phyloP scores from a whole-genome alignment of 1,140 invertebrate species.

The Pissodes strobi region DNA sequence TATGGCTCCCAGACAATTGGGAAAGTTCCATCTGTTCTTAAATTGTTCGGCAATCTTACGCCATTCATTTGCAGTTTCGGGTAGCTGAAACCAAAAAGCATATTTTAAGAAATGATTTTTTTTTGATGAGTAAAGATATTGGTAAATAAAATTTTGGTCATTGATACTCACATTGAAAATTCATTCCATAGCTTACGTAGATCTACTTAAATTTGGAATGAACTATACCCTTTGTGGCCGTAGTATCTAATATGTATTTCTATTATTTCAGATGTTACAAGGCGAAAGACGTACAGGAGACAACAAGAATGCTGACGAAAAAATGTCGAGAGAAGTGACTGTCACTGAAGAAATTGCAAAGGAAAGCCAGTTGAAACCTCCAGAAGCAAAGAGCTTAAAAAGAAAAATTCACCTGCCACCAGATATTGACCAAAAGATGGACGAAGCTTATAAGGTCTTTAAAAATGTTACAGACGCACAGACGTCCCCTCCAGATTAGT shows the following conservation, averaged over 20 bases:
- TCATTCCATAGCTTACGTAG: background rate
- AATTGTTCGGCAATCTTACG: conserved; percentile 36
- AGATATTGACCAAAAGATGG: conserved; percentile 19
- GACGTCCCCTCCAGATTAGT: conserved; percentile 11
- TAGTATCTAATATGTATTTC: background rate
- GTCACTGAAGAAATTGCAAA: conserved; percentile 2
- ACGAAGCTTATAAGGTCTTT: conserved; percentile 8
- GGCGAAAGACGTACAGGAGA: conserved; percentile 6
- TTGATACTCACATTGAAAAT: background rate
- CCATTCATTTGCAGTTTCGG: conserved; percentile 43
- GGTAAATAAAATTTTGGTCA: background rate
- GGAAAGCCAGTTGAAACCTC: conserved; percentile 5
- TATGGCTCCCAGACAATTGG: conserved; percentile 35
- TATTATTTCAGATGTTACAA: conserved; percentile 4
- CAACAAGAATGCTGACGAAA: conserved; percentile 2
- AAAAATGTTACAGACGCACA: conserved; percentile 4
- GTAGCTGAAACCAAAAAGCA: conserved; percentile 27
- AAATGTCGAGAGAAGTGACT: background rate
- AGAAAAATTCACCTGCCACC: conserved; percentile 7
- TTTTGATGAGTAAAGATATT: background rate
- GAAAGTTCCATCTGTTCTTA: conserved; percentile 38
- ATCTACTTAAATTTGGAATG: conserved; percentile 5
- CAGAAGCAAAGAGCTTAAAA: conserved; percentile 1
- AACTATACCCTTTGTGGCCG: background rate
- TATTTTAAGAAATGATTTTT: background rate